Evolutionary conservation across 2,888 invertebrate species (phyloP).

Genomic region (Lissonota sp.): DNA sequence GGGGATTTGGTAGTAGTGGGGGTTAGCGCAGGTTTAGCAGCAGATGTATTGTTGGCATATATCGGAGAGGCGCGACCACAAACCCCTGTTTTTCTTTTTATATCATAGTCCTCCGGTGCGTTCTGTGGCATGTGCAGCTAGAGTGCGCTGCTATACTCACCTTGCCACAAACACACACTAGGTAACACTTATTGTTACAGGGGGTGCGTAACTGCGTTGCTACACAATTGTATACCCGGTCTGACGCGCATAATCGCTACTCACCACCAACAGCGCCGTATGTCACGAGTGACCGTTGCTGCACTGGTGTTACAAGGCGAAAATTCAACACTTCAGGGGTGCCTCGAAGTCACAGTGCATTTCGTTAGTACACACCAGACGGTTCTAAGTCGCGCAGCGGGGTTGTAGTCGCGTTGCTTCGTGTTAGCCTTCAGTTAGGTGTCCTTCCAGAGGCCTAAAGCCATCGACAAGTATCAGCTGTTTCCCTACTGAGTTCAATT

Average conservation of each 20-base stretch:
- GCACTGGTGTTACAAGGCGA: conserved; percentile 24
- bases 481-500: too few relatives aligned
- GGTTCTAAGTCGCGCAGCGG: conserved; percentile 73
- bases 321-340: conserved; percentile 71
- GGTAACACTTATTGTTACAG: neutral
- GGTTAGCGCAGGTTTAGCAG: conserved; percentile 42
- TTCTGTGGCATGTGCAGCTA: conserved; percentile 15
- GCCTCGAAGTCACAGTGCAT: conserved; percentile 68
- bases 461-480: too few relatives aligned
- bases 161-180: neutral
- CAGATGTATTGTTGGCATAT: conserved; percentile 26
- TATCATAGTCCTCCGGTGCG: neutral
- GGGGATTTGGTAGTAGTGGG: conserved; percentile 46
- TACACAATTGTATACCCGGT: conserved; percentile 14
- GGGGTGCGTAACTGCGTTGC: conserved; percentile 23
- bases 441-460: too few relatives aligned
- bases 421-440: neutral
- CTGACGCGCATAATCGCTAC: conserved; percentile 59
- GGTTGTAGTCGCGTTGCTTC: too few relatives aligned
- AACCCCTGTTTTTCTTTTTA: too few relatives aligned
- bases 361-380: conserved; percentile 76
- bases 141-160: conserved; percentile 19
- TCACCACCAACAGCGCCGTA: conserved; percentile 61
- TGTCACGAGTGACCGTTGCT: conserved; percentile 22
- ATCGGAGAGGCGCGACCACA: conserved; percentile 58